Evolutionary conservation across 64 coral and sea anemone species (phyloP).

Genomic region (Dendronephthya gigantea): DNA sequence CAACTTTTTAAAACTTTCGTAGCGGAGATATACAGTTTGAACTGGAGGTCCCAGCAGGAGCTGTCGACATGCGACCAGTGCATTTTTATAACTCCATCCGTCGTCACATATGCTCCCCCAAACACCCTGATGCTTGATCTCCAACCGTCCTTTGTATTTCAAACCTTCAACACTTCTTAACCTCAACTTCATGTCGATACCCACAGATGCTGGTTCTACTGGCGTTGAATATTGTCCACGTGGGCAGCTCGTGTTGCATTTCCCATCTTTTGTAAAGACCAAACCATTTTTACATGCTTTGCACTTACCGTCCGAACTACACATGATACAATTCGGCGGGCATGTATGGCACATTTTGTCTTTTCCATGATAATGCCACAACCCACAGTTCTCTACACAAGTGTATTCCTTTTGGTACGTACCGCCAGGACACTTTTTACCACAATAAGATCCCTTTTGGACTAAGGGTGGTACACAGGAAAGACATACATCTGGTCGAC

Average conservation of each 20-base stretch:
- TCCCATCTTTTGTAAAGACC: neutral
- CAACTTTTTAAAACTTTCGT: neutral
- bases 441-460: neutral
- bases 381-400: neutral
- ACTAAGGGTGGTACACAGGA: neutral
- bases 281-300: neutral
- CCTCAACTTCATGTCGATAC: neutral
- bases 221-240: neutral
- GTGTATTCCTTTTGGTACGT: neutral
- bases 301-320: neutral
- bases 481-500: neutral
- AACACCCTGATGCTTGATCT: neutral
- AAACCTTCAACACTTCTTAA: neutral
- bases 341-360: neutral
- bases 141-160: neutral
- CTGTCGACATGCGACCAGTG: neutral
- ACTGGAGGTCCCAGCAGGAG: neutral
- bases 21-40: neutral
- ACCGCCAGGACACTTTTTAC: neutral
- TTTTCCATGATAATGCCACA: neutral
- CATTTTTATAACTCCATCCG: neutral
- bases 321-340: neutral
- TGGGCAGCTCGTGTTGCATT: neutral
- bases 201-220: neutral
- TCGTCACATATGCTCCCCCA: conserved; percentile 1